These are phyloP conservation scores for Argya squamiceps DNA, from an alignment of 2,797 vertebrate species.

Conservation along the genomic window DNA sequence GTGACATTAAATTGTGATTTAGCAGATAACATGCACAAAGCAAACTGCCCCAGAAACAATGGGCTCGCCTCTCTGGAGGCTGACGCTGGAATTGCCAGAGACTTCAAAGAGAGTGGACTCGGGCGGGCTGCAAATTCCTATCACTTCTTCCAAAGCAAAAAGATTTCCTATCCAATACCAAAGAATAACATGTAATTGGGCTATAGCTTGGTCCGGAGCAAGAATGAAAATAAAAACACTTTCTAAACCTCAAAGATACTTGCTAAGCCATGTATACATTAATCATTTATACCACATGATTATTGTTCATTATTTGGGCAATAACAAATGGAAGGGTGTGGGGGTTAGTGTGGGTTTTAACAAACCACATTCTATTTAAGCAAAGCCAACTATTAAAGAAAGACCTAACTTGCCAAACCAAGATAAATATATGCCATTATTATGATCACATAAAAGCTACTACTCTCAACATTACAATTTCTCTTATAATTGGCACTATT, in stretches of 20 bases:
- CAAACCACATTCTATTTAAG: slow-evolving; percentile 86
- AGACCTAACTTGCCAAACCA: slow-evolving; percentile 86
- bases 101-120: slow-evolving; percentile 11
- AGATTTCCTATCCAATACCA: slow-evolving; percentile 12
- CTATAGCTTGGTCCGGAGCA: slow-evolving; percentile 51
- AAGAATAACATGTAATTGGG: slow-evolving; percentile 63
- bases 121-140: not conserved
- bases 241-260: slow-evolving; percentile 81
- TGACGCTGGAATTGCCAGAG: slow-evolving; percentile 8
- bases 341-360: slow-evolving; percentile 83
- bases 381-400: slow-evolving; percentile 87
- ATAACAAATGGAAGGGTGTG: slow-evolving; percentile 83
- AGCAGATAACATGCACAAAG: slow-evolving; percentile 4
- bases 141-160: not conserved
- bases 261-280: slow-evolving; percentile 80
- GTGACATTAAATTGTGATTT: slow-evolving; percentile 41
- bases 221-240: slow-evolving; percentile 79
- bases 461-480: slow-evolving; percentile 78
- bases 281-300: slow-evolving; percentile 84
- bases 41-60: slow-evolving; percentile 44
- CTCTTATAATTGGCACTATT: slow-evolving; percentile 85
- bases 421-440: slow-evolving; percentile 90
- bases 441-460: slow-evolving; percentile 86
- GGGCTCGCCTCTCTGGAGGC: not conserved
- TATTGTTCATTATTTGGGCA: slow-evolving; percentile 83